Conservation (phyloP, 2,888 invertebrate genomes). For the Athalia cordata region DNA sequence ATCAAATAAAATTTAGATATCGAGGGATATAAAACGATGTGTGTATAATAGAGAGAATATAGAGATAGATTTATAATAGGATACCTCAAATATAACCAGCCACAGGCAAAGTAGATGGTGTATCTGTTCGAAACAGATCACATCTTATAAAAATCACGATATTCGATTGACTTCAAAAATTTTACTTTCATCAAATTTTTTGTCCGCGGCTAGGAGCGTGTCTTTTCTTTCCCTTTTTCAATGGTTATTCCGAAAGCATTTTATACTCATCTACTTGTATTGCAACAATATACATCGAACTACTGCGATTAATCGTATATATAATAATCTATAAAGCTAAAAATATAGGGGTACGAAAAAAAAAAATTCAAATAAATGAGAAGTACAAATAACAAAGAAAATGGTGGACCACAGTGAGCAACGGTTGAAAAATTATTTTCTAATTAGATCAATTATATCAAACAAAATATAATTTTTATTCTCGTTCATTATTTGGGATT, state of each 20-base stretch:
- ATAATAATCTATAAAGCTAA: background rate
- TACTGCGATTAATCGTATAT: no score
- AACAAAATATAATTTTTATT: slow-evolving; percentile 35
- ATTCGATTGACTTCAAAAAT: background rate
- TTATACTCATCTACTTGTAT: no score
- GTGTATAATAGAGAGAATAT: slow-evolving; percentile 40
- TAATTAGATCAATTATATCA: slow-evolving; percentile 41
- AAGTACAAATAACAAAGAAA: background rate
- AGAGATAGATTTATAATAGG: slow-evolving; percentile 54
- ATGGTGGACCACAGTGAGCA: slow-evolving; percentile 19
- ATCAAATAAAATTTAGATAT: no score
- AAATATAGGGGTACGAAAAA: background rate
- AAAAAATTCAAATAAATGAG: background rate
- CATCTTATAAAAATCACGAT: background rate
- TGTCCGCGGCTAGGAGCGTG: no score
- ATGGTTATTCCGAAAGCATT: background rate
- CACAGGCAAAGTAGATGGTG: slow-evolving; percentile 86
- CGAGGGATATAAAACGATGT: no score
- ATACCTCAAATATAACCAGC: slow-evolving; percentile 90
- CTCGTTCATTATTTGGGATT: slow-evolving; percentile 47
- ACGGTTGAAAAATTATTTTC: slow-evolving; percentile 27
- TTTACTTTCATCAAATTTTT: no score
- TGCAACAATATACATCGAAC: no score
- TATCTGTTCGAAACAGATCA: slow-evolving; percentile 60
- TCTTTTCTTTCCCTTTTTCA: background rate